Evolutionary conservation across 2,888 invertebrate species (phyloP), one percentile per base, ranked within the genome.

Genomic region (Morpho helenor): DNA sequence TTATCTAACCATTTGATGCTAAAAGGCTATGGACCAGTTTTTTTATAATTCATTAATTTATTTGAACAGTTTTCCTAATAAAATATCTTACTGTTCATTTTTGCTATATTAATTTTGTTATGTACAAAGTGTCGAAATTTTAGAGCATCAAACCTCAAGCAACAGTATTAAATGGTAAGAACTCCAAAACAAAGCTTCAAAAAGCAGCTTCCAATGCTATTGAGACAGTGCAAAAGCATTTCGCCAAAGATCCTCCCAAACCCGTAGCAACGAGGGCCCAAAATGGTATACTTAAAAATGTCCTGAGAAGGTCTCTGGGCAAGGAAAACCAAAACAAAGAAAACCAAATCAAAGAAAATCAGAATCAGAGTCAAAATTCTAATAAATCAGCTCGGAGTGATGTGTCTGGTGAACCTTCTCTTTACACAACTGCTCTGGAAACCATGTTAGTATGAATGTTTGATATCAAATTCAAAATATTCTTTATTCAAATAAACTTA

Each of bases 401-500:
- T 84, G 93, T 94, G 54, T 94, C 95, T 64, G 94, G 94, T 71
- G 95, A 95, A 68, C 95, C 95, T 47, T 95, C 95, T 23, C 82
- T 96, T 43, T 96, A 96, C 71, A 91, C 94, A 75, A 94, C 96
- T 61, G 96, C 96, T 5, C 84, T 95, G 68, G 96, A 96, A 75
- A 95, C 94, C 63, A 90, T 93, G 93, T 94, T 79, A 92, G 92
- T 91, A 65, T 52, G 8, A 54, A 31, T 31, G 4, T 31, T 31
- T 31, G 31, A 31, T 31, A 5, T 31, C 1, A 5, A 31, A 31
- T 16, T 16, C 16, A 16, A 1, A 16, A 16, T 16, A 16, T 16
- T 16, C 16, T 16, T 16, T 16, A 16, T 16, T 16, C 16, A 16
- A 16, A 16, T 16, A 16, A 16, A 16, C 16, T 16, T 16, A 1